These are phyloP conservation scores for Rotaria magnacalcarata DNA, from an alignment of 2,888 invertebrate species.

Conservation along the genomic window DNA sequence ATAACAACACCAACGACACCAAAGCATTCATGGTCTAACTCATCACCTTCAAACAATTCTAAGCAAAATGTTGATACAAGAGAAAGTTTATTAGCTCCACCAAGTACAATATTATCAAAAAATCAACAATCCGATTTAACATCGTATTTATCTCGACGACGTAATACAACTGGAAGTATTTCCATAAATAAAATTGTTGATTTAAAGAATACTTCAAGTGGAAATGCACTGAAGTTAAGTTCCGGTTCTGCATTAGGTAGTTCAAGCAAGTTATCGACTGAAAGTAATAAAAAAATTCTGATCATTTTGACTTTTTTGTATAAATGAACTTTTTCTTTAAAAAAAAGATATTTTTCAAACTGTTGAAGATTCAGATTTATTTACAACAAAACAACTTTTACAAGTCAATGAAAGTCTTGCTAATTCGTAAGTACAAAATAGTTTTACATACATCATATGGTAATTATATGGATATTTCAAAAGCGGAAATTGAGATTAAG, in stretches of 20 bases:
- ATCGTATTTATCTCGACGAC: constrained; percentile 22
- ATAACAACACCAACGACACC: neutral
- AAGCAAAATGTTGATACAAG: neutral
- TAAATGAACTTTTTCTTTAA: neutral
- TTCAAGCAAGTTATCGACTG: neutral
- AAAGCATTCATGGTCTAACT: neutral
- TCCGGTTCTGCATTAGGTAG: neutral
- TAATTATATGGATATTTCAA: neutral
- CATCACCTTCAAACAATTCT: neutral
- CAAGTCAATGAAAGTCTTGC: neutral
- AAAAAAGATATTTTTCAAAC: constrained; percentile 6
- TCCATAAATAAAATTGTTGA: neutral
- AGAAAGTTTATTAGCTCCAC: neutral
- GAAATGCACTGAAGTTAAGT: neutral
- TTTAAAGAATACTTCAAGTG: neutral
- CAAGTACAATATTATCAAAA: neutral
- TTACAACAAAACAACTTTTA: neutral
- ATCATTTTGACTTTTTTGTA: neutral
- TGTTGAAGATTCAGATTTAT: constrained; percentile 22
- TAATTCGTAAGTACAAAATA: neutral
- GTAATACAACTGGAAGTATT: constrained; percentile 34
- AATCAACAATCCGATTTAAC: neutral
- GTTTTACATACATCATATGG: neutral
- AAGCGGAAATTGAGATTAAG: neutral
- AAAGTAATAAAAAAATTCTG: neutral